Conservation (phyloP, 2,888 invertebrate genomes). For the Norana najaformis region DNA sequence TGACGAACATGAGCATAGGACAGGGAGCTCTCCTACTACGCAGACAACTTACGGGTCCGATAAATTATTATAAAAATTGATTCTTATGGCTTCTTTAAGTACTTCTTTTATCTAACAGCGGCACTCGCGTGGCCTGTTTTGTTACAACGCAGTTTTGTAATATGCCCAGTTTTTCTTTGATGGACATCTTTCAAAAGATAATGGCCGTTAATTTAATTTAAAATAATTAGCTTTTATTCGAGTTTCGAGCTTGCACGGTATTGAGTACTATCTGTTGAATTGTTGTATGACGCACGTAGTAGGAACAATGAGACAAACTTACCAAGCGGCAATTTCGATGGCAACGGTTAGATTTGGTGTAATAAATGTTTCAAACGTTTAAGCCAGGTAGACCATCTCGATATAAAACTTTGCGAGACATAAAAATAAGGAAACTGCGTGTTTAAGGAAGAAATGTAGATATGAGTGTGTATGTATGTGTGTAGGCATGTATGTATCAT, state of each 20-base stretch:
- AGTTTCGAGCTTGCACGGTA: background rate
- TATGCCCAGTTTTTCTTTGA: background rate
- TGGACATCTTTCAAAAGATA: background rate
- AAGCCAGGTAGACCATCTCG: no score
- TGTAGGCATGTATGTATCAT: no score
- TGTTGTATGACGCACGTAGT: background rate
- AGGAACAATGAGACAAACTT: background rate
- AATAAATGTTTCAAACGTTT: background rate
- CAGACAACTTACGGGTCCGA: slow-evolving; percentile 48
- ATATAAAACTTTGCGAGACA: no score
- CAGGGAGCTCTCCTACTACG: slow-evolving; percentile 53
- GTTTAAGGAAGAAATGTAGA: no score
- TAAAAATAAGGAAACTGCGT: no score
- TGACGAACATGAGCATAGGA: slow-evolving; percentile 41
- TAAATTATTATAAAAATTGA: background rate
- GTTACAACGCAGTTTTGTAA: slow-evolving; percentile 14
- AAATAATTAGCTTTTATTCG: background rate
- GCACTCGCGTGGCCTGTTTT: slow-evolving; percentile 24
- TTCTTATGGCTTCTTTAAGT: background rate
- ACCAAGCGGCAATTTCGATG: background rate
- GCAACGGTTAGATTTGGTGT: background rate
- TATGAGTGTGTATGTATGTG: no score
- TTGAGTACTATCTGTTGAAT: background rate
- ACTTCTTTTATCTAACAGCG: background rate
- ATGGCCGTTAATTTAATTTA: background rate